These are phyloP conservation scores for Drosophila guanche DNA, from an alignment of 1,140 invertebrate genomes.

Conservation along the genomic window DNA sequence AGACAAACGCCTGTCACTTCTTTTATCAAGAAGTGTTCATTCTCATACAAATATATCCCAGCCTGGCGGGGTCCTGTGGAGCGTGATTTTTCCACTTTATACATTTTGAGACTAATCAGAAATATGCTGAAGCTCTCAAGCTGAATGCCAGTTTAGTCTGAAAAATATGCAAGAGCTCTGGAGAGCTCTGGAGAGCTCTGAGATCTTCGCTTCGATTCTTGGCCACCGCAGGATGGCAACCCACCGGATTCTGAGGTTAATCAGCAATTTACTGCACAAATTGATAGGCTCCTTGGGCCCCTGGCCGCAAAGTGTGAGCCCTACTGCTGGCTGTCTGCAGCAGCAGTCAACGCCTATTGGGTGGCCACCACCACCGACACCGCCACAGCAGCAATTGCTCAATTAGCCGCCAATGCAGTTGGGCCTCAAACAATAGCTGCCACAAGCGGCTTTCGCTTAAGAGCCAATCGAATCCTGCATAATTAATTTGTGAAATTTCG, in stretches of 20 bases:
- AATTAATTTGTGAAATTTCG: slow-evolving; percentile 69
- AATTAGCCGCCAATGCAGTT: slow-evolving; percentile 60
- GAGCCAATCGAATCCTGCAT: slow-evolving; percentile 60
- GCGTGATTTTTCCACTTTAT: too few species aligned
- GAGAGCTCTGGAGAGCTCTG: too few species aligned
- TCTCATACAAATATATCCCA: slow-evolving; percentile 50
- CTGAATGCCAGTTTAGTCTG: too few species aligned
- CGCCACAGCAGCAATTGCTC: slow-evolving; percentile 39
- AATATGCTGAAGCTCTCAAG: too few species aligned
- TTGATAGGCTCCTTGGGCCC: slow-evolving; percentile 59
- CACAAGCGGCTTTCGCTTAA: slow-evolving; percentile 64
- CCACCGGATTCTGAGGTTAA: slow-evolving; percentile 59
- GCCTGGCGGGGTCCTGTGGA: background rate
- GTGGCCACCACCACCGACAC: slow-evolving; percentile 6
- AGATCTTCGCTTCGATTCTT: too few species aligned
- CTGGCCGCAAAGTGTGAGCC: slow-evolving; percentile 14
- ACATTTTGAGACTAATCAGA: too few species aligned
- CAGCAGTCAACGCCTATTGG: too few species aligned
- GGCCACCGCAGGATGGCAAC: slow-evolving; percentile 43
- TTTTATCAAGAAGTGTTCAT: slow-evolving; percentile 29
- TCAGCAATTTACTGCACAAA: slow-evolving; percentile 75
- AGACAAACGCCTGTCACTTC: slow-evolving; percentile 61
- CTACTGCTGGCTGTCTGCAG: too few species aligned
- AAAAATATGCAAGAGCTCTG: too few species aligned
- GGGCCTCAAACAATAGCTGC: slow-evolving; percentile 41